Evolutionary conservation across 2,797 vertebrate species (phyloP), one percentile per base, ranked within the genome.

Genomic region (Fistularia tabacaria): DNA sequence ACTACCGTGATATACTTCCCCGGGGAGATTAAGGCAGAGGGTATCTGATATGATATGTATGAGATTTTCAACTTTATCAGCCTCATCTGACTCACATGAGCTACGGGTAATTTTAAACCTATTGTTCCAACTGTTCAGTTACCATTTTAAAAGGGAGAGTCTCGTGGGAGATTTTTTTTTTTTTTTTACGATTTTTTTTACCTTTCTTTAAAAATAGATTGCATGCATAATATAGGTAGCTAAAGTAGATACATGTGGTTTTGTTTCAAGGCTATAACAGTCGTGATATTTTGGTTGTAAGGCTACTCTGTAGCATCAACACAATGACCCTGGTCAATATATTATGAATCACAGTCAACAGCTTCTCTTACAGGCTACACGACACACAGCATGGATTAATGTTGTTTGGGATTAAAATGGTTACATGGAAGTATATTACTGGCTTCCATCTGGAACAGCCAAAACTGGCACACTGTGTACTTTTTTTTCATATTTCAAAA

Each of bases 21-120:
- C 9, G 15, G 70, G 79, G 80, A 73, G 62, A 57, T 72, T 64
- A 60, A 66, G 46, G 73, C 60, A 44, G 59, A 49, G 65, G 64
- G 71, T 64, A 74, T 59, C 67, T 38, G 76, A 85, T 81, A 72
- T 74, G 71, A 80, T 83, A 86, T 85, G 81, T 80, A 80, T 85
- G 79, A 82, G 76, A 76, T 85, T 74, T 76, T 67, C 74, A 71
- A 66, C 80, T 62, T 82, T 78, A 85, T 82, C 83, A 65, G 76
- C 79, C 63, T 59, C 61, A 83, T 84, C 74, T 36, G 52, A 63
- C 71, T 77, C 72, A 62, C 76, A 72, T 54, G 64, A 70, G 64
- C 64, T 70, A 66, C 8, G 14, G 77, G 71, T 79, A 66, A 37
- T 57, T 64, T 46, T 38, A 44, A 82, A 63, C 64, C 71, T 49